Conservation (phyloP, 2,888 invertebrate species). For the Danaus chrysippus region DNA sequence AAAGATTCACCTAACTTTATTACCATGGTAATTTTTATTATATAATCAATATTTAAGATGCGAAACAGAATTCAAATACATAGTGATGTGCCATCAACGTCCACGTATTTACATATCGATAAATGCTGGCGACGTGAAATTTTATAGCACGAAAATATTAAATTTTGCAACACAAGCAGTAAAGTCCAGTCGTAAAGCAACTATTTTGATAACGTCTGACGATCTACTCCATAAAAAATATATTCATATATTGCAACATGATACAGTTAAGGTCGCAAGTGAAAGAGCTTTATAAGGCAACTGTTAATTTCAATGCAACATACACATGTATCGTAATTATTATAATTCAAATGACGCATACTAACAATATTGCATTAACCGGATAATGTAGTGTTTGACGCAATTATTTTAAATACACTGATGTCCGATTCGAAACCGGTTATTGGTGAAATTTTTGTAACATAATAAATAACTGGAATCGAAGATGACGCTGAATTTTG, state of each 20-base stretch:
- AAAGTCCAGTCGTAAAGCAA: constrained; percentile 62
- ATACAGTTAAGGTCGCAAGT: constrained; percentile 30
- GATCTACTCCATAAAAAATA: constrained; percentile 28
- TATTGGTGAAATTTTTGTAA: too few relatives aligned
- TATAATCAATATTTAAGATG: neutral
- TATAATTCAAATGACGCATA: constrained; percentile 24
- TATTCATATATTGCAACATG: neutral
- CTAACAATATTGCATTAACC: too few relatives aligned
- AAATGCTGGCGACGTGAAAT: constrained; percentile 1
- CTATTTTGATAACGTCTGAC: constrained; percentile 56
- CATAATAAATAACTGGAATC: too few relatives aligned
- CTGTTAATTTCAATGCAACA: constrained; percentile 25
- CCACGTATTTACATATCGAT: neutral
- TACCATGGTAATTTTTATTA: neutral
- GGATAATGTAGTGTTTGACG: too few relatives aligned
- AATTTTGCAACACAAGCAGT: constrained; percentile 57
- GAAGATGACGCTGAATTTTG: too few relatives aligned
- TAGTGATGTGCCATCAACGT: constrained; percentile 4
- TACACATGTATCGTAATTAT: constrained; percentile 25
- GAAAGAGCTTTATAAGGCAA: constrained; percentile 23
- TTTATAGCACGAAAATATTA: constrained; percentile 17
- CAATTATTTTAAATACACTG: too few relatives aligned
- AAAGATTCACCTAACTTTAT: too few relatives aligned
- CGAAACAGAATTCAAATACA: neutral
- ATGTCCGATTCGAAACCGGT: too few relatives aligned